Evolutionary conservation across 2,113 vertebrate species (phyloP).

Genomic region (Candoia aspera): DNA sequence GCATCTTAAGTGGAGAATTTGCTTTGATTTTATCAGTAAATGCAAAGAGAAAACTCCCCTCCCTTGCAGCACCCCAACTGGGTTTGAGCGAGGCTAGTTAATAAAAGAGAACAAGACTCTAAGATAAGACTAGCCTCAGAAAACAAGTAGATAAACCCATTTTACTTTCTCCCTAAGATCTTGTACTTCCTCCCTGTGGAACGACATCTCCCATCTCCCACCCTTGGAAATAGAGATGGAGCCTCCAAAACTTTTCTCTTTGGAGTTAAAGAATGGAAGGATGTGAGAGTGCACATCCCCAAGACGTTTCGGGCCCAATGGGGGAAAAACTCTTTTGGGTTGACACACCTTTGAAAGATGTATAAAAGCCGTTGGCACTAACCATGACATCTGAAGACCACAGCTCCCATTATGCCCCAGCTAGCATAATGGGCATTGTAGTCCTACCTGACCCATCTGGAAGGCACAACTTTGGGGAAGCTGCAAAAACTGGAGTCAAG

Average conservation of each 20-base stretch:
- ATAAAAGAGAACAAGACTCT: not conserved
- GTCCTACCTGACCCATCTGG: not conserved
- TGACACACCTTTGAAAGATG: not conserved
- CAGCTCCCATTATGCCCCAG: not conserved
- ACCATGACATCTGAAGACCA: too few species aligned
- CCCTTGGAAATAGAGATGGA: constrained; percentile 60
- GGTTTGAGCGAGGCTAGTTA: not conserved
- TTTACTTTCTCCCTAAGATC: constrained; percentile 36
- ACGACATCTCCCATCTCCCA: constrained; percentile 45
- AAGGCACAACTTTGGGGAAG: too few species aligned
- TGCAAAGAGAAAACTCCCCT: not conserved
- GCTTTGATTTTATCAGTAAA: not conserved
- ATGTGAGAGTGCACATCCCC: constrained; percentile 47
- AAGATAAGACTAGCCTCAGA: constrained; percentile 47
- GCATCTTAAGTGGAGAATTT: not conserved
- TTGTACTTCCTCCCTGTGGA: constrained; percentile 40
- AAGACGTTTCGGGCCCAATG: not conserved
- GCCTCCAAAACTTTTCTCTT: constrained; percentile 66
- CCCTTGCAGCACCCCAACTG: not conserved
- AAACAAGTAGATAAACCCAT: constrained; percentile 58
- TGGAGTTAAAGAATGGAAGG: constrained; percentile 72
- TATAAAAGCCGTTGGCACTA: not conserved
- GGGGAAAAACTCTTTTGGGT: constrained; percentile 48
- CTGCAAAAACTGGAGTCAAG: not conserved
- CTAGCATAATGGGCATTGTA: not conserved